A percentile compares a stretch with the other conserved stretches of the same genome.
Evolutionary conservation across 2,113 vertebrate species (phyloP).

Genomic region (Hippocampus comes): DNA sequence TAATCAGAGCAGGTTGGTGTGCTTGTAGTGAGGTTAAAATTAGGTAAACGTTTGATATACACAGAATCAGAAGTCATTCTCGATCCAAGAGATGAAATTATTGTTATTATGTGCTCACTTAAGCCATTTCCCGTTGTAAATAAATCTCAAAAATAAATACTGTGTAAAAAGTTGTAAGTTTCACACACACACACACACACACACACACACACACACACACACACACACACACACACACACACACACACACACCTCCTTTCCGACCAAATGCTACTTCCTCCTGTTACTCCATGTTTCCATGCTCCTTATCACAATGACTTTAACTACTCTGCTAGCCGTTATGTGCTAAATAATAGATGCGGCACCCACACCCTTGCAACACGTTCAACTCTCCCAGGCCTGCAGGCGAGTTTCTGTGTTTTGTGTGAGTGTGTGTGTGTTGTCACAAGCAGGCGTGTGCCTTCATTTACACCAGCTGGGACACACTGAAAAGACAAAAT

Average conservation of each 20-base stretch:
- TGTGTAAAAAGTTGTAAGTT: neutral
- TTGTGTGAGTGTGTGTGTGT: constrained; percentile 22
- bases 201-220: too few relatives aligned
- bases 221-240: too few relatives aligned
- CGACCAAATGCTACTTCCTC: neutral
- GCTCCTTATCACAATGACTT: constrained; percentile 42
- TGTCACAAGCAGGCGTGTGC: constrained; percentile 55
- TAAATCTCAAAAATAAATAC: neutral
- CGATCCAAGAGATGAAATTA: too few relatives aligned
- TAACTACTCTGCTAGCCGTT: constrained; percentile 35
- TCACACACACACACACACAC: too few relatives aligned
- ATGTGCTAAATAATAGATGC: constrained; percentile 57
- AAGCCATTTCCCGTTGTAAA: too few relatives aligned
- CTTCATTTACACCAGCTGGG: constrained; percentile 64
- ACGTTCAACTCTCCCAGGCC: constrained; percentile 31
- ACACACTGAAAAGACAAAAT: constrained; percentile 44
- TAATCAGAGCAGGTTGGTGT: too few relatives aligned
- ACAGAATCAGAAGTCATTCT: too few relatives aligned
- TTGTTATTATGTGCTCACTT: too few relatives aligned
- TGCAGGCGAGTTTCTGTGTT: constrained; percentile 36
- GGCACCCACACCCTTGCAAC: constrained; percentile 19
- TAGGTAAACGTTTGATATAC: too few relatives aligned
- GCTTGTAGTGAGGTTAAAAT: too few relatives aligned
- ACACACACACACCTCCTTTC: neutral
- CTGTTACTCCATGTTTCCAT: constrained; percentile 8